Evolutionary conservation across 2,113 vertebrate species (phyloP), one percentile per base, ranked within the genome.

Genomic region (Polyodon spathula): DNA sequence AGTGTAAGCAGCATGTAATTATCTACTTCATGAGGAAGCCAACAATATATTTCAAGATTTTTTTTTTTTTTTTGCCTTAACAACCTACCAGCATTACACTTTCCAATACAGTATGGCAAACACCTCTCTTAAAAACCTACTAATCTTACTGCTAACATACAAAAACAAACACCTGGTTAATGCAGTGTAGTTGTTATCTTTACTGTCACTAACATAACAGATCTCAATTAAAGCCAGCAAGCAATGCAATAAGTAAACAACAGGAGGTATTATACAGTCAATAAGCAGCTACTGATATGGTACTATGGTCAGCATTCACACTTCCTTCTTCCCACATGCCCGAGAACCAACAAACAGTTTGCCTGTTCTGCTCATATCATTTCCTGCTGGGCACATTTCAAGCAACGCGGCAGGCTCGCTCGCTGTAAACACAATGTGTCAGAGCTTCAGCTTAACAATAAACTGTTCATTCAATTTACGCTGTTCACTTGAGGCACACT

Each of bases 141-240:
- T n/a, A n/a, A n/a, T n/a, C n/a, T n/a, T n/a, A n/a, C n/a, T n/a
- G n/a, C n/a, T n/a, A n/a, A n/a, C n/a, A n/a, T n/a, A n/a, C n/a
- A n/a, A n/a, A n/a, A n/a, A n/a, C n/a, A n/a, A n/a, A n/a, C n/a
- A n/a, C n/a, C n/a, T n/a, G n/a, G n/a, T n/a, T n/a, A n/a, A n/a
- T n/a, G n/a, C n/a, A n/a, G n/a, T n/a, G n/a, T n/a, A n/a, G n/a
- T n/a, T n/a, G n/a, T n/a, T n/a, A n/a, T n/a, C n/a, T n/a, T n/a
- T n/a, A n/a, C n/a, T n/a, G n/a, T n/a, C n/a, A n/a, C n/a, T n/a
- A n/a, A n/a, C n/a, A n/a, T n/a, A n/a, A 71, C 63, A 78, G 76
- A 71, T 74, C 67, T 63, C 78, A 79, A 82, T 81, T 67, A 79
- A 82, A 79, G 64, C 73, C 72, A 74, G 68, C 58, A 59, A 78